Base-by-base conservation (phyloP, 2,113 vertebrate species). In the Cyphomyrus plagiostoma region DNA sequence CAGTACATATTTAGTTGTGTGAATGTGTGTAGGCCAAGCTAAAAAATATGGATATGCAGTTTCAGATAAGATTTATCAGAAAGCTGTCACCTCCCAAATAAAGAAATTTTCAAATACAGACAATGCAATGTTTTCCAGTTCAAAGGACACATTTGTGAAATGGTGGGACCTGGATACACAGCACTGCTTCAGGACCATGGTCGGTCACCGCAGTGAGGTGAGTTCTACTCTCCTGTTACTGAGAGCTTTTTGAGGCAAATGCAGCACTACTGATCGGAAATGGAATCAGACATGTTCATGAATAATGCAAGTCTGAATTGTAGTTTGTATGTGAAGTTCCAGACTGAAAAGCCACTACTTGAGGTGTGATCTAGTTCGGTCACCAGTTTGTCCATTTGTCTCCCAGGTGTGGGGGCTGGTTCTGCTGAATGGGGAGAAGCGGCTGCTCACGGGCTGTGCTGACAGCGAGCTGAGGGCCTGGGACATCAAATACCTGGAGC, bases 111-210 rank as follows among this genome's bases (percentile, higher is more conserved):
- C 35, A 80, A 80, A 19, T 80, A 42, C 11, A 42, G 35, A 6
- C 35, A 80, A 80, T 80, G 74, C 10, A 49, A 49, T 85, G 21
- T 45, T 15, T 91, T 91, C 0, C 92, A 99, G 98, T 74, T 97
- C 97, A 56, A 99, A 99, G 92, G 98, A 99, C 94, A 97, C 96
- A 0, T 91, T 98, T 94, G 97, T 99, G 92, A 99, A 99, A 92
- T 99, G 98, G 98, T 99, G 98, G 98, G 98, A 99, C 90, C 93
- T 99, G 93, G 97, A 98, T 90, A 98, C 97, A 0, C 98, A 99
- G 91, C 98, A 99, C 92, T 99, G 98, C 94, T 99, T 99, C 93
- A 98, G 97, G 95, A 99, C 98, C 26, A 94, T 99, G 93, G 96
- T 98, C 92, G 98, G 97, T 89, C 98, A 99, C 92, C 97, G 97